These are phyloP conservation scores for Artibeus lituratus DNA, from an alignment of 2,797 vertebrate genomes.

Conservation along the genomic window DNA sequence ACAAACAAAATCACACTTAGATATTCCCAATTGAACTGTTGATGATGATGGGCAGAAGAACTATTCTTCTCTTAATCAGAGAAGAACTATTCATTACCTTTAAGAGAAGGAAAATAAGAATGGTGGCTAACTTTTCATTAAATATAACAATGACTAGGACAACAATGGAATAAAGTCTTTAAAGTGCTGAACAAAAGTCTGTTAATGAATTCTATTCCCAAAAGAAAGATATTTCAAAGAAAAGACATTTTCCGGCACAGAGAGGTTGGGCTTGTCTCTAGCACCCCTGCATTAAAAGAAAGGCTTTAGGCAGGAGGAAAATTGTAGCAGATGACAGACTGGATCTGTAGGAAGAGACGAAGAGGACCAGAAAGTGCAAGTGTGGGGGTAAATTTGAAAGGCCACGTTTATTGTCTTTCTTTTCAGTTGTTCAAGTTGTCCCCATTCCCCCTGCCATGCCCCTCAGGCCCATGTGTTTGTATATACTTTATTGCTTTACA, in stretches of 20 bases:
- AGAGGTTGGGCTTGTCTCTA: not conserved
- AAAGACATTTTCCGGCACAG: not conserved
- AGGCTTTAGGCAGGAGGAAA: not conserved
- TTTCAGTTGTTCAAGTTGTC: too few relatives aligned
- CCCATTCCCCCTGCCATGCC: too few relatives aligned
- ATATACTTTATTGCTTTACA: not conserved
- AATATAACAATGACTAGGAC: not conserved
- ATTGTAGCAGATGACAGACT: not conserved
- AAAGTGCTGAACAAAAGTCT: not conserved
- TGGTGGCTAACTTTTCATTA: not conserved
- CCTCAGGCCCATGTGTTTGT: not conserved
- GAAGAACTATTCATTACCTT: not conserved
- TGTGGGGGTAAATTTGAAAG: not conserved
- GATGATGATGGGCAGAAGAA: too few relatives aligned
- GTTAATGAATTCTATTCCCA: not conserved
- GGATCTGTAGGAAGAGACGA: not conserved
- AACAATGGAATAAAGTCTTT: not conserved
- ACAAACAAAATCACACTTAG: not conserved
- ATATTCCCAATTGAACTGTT: not conserved
- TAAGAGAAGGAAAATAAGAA: not conserved
- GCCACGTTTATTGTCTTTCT: not conserved
- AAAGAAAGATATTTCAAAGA: not conserved
- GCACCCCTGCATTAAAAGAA: not conserved
- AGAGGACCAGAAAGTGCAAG: not conserved
- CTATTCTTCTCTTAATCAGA: too few relatives aligned